Evolutionary conservation across 2,888 invertebrate species (phyloP).

Genomic region (Tenthredo amoena): DNA sequence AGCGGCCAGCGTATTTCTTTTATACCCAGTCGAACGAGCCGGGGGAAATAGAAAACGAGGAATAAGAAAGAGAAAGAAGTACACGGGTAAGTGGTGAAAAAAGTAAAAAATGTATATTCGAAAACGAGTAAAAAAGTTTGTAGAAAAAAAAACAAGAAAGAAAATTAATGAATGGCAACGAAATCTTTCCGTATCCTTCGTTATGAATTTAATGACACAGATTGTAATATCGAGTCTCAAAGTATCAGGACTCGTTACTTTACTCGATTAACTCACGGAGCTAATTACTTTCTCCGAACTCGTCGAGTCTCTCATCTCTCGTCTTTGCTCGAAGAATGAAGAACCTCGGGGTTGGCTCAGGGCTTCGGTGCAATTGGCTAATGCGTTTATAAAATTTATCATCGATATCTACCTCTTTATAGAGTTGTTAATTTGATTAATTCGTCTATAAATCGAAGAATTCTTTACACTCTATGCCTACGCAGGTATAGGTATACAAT

Average conservation of each 20-base stretch:
- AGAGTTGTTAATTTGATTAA: background rate
- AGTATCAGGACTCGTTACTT: conserved; percentile 27
- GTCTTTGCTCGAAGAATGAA: background rate
- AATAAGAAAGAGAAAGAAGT: background rate
- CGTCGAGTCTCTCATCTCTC: background rate
- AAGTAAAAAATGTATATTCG: background rate
- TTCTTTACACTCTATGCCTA: no score
- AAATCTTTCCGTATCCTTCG: background rate
- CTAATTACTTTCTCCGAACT: conserved; percentile 18
- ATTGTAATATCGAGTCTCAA: conserved; percentile 35
- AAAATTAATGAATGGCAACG: background rate
- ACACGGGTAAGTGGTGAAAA: background rate
- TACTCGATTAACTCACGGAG: conserved; percentile 38
- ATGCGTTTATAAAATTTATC: conserved; percentile 14
- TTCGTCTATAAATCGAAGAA: background rate
- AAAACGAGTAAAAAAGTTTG: background rate
- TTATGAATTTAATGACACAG: background rate
- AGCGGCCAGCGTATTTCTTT: conserved; percentile 2
- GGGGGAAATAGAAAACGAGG: background rate
- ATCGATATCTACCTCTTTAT: background rate
- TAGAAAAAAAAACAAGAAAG: background rate
- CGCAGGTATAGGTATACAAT: background rate
- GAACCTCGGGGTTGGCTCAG: conserved; percentile 1
- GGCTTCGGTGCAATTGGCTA: conserved; percentile 12
- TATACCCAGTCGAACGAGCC: background rate